A percentile compares a stretch with the other conserved stretches of the same genome.
Conservation (phyloP, 2,888 invertebrate species). For the Acholoe squamosa region DNA sequence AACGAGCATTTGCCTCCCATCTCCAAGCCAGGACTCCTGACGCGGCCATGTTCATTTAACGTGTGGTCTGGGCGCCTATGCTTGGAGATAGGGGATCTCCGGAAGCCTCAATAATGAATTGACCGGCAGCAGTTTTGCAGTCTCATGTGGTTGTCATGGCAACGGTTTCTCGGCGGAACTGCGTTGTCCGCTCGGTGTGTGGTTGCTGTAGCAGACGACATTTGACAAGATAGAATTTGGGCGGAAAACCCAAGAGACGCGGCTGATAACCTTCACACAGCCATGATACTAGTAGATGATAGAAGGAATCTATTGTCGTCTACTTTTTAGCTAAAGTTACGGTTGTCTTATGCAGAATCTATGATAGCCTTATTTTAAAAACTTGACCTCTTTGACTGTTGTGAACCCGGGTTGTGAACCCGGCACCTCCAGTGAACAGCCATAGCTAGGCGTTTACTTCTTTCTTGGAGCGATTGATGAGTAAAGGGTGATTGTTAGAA, state of each 20-base stretch:
- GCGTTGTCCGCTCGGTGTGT: not conserved
- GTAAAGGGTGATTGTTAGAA: too few relatives aligned
- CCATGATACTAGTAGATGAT: too few relatives aligned
- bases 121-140: constrained; percentile 1
- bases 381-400: too few relatives aligned
- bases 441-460: too few relatives aligned
- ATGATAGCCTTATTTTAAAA: too few relatives aligned
- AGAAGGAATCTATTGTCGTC: too few relatives aligned
- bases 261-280: not conserved
- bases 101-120: constrained; percentile 25
- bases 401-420: too few relatives aligned
- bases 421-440: too few relatives aligned
- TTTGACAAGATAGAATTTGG: not conserved
- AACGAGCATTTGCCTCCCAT: not conserved
- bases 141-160: constrained; percentile 21
- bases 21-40: not conserved
- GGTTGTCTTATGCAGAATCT: too few relatives aligned
- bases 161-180: not conserved
- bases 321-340: too few relatives aligned
- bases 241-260: not conserved
- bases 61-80: not conserved
- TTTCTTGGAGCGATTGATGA: too few relatives aligned
- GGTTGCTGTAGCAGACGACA: not conserved
- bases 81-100: not conserved
- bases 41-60: not conserved